These are phyloP conservation scores for Heliothis virescens DNA, from an alignment of 1,140 invertebrate species.

Conservation along the genomic window DNA sequence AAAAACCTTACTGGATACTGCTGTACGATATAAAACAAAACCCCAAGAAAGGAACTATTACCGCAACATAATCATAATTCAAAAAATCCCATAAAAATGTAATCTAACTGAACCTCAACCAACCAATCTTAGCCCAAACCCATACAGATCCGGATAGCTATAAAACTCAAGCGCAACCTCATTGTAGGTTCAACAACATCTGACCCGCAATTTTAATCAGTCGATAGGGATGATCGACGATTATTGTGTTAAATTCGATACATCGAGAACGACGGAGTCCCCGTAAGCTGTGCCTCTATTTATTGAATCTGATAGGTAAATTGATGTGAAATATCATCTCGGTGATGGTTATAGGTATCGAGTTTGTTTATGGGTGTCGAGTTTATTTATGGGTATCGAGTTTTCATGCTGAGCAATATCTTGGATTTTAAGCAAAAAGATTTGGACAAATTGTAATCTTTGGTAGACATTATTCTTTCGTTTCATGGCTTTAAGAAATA, in stretches of 20 bases:
- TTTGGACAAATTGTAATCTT: too few species aligned
- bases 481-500: too few species aligned
- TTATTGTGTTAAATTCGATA: slow-evolving; percentile 53
- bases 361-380: not conserved
- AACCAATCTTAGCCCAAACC: slow-evolving; percentile 17
- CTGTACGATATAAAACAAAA: too few species aligned
- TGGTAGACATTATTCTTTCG: too few species aligned
- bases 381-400: too few species aligned
- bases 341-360: not conserved
- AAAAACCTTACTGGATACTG: too few species aligned
- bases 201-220: slow-evolving; percentile 56
- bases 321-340: slow-evolving; percentile 35
- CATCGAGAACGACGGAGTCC: slow-evolving; percentile 24
- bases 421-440: too few species aligned
- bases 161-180: slow-evolving; percentile 26
- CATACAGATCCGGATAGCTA: slow-evolving; percentile 19
- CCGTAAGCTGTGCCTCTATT: slow-evolving; percentile 19
- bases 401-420: too few species aligned
- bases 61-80: not conserved
- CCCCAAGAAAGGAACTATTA: too few species aligned
- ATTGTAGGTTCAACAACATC: slow-evolving; percentile 40
- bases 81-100: not conserved
- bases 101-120: not conserved
- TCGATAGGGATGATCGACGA: slow-evolving; percentile 52
- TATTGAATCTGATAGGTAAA: slow-evolving; percentile 40